Base-by-base conservation (phyloP, 1,140 invertebrate genomes). In the Drosophila sp. region DNA sequence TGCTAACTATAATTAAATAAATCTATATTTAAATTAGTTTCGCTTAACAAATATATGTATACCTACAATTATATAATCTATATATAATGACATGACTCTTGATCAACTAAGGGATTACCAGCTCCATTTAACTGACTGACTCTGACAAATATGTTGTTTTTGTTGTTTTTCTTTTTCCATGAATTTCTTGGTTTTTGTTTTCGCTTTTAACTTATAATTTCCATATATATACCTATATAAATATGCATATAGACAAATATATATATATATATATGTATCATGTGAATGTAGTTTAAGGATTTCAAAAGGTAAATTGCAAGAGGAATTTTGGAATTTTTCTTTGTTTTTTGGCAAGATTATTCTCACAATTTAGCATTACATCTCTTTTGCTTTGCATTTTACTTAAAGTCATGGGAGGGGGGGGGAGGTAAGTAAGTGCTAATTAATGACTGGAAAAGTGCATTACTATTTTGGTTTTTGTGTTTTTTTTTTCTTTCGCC, bases 1-100 rank as follows among this genome's bases (percentile, higher is more conserved):
- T 70, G 56, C 56, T 50, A 33, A 41, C 7, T 32, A 65, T 29
- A 38, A 40, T 27, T 40, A 56, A 54, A 23, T 3, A 25, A 41
- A 41, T 8, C 3, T 50, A 50, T 47, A 27, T 27, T 27, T 47
- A 47, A 1, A 47, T 25, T 73, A 58, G 17, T 50, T 50, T 50
- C 27, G 0, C 7, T 30, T 41, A 33, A 60, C 44, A 55, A 38
- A 60, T 65, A 55, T 70, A 8, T 35, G 8, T 35, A 4, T 2
- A 38, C 35, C 35, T 38, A 70, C 60, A 62, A 63, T 27, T 66
- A 70, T 65, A 66, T 60, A 65, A 29, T 29, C 23, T 60, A 57
- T 41, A 47, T 47, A 71, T 56, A 70, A 50, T 70, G 70, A 77
- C 74, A 77, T 79, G 80, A 75, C 74, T 72, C n/a, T 70, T 70